Evolutionary conservation across 2,113 vertebrate species (phyloP), one percentile per base, ranked within the genome.

Genomic region (Pteropus alecto): DNA sequence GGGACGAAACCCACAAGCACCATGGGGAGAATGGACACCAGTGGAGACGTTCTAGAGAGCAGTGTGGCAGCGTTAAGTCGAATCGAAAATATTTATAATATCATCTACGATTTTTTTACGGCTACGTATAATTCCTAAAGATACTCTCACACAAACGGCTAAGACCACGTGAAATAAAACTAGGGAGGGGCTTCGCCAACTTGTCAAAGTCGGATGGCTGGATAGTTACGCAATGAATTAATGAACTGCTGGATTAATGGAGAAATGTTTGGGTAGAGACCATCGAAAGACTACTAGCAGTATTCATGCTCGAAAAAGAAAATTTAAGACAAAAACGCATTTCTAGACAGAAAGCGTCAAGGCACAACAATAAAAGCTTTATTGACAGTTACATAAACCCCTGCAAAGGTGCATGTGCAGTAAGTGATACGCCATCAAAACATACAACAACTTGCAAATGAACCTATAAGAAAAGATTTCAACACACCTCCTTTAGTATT

Each of bases 21-120:
- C 33, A 0, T 6, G 22, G 4, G 15, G 26, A 58, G 5, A 56
- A n/a, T 2, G 7, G 13, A 12, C 5, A 7, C 4, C 24, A 2
- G 8, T 10, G 11, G 14, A 41, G 58, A 5, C 4, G 6, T 38
- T 33, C 21, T 13, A n/a, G 15, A 70, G 10, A 86, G 18, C 5
- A n/a, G 0, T 54, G 15, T 38, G 10, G 46, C 21, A 74, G 4
- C 41, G 21, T 0, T 61, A 16, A 58, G 3, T 70, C 15, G 16
- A 82, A 51, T 63, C 14, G 33, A 54, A 73, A 82, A 74, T 41
- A n/a, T n/a, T 63, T 46, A 28, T 43, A 8, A 71, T 3, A n/a
- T 71, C 48, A 70, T 11, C 13, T 61, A 68, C 35, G 56, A 35
- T n/a, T 26, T 15, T 22, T 26, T 73, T 67, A 19, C n/a, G 43